phyloP scores from a whole-genome alignment of 1,140 invertebrate genomes.

The Lepidotrigona ventralis region DNA sequence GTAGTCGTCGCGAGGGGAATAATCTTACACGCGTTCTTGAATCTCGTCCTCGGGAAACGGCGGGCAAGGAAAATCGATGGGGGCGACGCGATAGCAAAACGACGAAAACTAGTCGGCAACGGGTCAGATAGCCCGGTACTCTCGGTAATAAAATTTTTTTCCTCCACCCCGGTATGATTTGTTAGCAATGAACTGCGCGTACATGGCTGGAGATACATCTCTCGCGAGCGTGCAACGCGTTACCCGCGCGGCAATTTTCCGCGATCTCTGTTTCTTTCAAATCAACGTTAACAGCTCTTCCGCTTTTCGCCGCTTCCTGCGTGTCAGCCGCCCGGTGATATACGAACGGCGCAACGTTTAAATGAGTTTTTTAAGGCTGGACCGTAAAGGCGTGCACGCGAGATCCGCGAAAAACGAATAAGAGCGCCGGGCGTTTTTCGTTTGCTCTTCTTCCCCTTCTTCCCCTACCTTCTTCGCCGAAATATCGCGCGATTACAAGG shows the following conservation, averaged over 20 bases:
- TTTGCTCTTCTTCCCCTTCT: too few relatives aligned
- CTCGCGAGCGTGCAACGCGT: constrained; percentile 40
- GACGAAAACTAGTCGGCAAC: constrained; percentile 30
- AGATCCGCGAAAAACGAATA: background rate
- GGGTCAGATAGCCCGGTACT: constrained; percentile 40
- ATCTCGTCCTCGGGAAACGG: background rate
- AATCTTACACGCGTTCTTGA: background rate
- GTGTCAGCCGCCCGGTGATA: constrained; percentile 4
- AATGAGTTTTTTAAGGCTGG: constrained; percentile 22
- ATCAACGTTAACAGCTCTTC: constrained; percentile 39
- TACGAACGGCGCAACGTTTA: constrained; percentile 16
- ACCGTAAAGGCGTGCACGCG: background rate
- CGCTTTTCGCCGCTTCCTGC: constrained; percentile 19
- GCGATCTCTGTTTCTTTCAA: constrained; percentile 48
- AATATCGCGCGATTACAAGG: background rate
- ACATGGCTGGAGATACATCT: constrained; percentile 45
- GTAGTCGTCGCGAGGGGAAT: background rate
- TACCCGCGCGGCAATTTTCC: constrained; percentile 31
- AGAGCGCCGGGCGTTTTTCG: background rate
- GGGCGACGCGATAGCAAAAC: constrained; percentile 13
- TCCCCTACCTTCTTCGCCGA: too few relatives aligned
- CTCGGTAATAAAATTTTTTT: constrained; percentile 53
- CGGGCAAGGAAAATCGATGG: constrained; percentile 20
- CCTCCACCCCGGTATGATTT: constrained; percentile 37
- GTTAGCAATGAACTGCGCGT: constrained; percentile 50